Evolutionary conservation across 2,888 invertebrate species (phyloP).

Genomic region (Osmoderma eremita): DNA sequence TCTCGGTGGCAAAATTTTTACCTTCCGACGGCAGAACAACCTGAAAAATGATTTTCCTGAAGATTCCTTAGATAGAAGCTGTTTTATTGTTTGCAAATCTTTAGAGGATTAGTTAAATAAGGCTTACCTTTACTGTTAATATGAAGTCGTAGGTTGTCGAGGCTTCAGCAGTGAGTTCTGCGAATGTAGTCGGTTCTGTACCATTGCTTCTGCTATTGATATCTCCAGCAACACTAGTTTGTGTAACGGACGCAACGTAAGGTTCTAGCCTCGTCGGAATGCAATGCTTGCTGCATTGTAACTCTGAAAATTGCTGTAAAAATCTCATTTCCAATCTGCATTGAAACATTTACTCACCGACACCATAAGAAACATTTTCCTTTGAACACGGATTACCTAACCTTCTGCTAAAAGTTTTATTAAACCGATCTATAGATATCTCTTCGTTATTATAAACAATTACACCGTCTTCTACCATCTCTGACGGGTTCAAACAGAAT

Average conservation of each 20-base stretch:
- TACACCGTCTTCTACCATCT: conserved; percentile 31
- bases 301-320: conserved; percentile 19
- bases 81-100: background rate
- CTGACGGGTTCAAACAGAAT: conserved; percentile 40
- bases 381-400: conserved; percentile 39
- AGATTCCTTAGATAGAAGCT: background rate
- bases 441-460: conserved; percentile 40
- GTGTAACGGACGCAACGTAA: conserved; percentile 27
- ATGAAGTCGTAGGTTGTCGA: conserved; percentile 33
- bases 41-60: too few species aligned
- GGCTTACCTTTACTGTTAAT: conserved; percentile 34
- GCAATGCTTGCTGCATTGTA: conserved; percentile 35
- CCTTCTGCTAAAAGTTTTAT: conserved; percentile 43
- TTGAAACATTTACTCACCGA: conserved; percentile 33
- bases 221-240: background rate
- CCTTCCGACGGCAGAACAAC: conserved; percentile 37
- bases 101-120: background rate
- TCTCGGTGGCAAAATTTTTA: conserved; percentile 30
- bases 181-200: conserved; percentile 10
- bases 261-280: conserved; percentile 36
- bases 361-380: conserved; percentile 41
- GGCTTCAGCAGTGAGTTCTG: conserved; percentile 16
- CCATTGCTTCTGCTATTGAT: background rate
- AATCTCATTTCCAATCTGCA: background rate
- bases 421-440: conserved; percentile 32